These are phyloP conservation scores for Tychaedon coryphoeus DNA, from an alignment of 2,113 vertebrate species.

Conservation along the genomic window DNA sequence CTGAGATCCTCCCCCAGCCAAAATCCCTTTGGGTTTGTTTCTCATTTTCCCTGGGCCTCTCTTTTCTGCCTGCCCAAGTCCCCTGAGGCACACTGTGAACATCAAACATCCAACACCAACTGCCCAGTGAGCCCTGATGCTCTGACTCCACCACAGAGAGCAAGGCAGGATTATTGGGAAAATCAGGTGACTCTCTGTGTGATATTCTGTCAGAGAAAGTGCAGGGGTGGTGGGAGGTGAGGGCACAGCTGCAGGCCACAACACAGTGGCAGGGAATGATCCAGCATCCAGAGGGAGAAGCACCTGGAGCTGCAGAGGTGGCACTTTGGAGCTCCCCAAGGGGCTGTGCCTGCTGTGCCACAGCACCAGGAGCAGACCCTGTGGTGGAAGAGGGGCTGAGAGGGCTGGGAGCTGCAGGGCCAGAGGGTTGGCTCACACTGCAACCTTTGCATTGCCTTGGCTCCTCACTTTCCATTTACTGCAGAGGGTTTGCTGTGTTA, in stretches of 20 bases:
- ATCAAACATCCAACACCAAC: not conserved
- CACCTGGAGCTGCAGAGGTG: not conserved
- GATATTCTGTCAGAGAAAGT: not conserved
- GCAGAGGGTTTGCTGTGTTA: not conserved
- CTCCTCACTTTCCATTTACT: not conserved
- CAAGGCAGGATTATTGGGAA: not conserved
- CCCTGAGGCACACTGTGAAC: not conserved
- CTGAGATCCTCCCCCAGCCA: not conserved
- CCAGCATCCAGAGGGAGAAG: rapidly evolving
- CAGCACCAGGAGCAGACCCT: not conserved
- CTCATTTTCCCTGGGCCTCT: not conserved
- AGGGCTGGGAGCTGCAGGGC: not conserved
- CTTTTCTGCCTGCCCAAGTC: not conserved
- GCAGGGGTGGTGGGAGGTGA: not conserved
- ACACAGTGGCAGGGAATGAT: rapidly evolving
- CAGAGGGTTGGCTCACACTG: not conserved
- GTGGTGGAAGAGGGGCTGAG: not conserved
- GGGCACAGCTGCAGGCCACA: not conserved
- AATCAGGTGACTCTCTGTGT: not conserved
- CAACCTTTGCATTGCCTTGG: not conserved
- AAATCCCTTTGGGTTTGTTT: not conserved
- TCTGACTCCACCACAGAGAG: not conserved
- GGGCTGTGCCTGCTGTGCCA: not conserved
- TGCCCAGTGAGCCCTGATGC: not conserved
- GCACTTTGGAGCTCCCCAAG: not conserved